Percentiles rank a stretch among this genome's conserved stretches.
Conservation (phyloP, 2,888 invertebrate genomes). For the Caenorhabditis uteleia region DNA sequence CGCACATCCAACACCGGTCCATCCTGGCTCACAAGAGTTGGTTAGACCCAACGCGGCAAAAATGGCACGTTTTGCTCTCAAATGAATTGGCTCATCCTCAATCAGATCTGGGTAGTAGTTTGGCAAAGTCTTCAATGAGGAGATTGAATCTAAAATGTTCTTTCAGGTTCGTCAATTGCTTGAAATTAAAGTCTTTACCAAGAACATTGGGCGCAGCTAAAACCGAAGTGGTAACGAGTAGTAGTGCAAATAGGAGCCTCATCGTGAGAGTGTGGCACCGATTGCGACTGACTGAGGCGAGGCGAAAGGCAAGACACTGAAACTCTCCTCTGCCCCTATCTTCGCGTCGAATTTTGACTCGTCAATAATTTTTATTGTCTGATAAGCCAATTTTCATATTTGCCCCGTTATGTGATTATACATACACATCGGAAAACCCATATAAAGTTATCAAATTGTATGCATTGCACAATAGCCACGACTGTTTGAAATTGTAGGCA, state of each 20-base stretch:
- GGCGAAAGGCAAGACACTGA: constrained; percentile 20
- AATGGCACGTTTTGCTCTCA: constrained; percentile 39
- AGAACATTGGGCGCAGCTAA: constrained; percentile 18
- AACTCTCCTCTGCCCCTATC: constrained; percentile 36
- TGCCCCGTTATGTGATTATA: constrained; percentile 10
- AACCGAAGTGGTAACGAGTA: constrained; percentile 18
- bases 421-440: too few relatives aligned
- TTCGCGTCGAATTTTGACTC: constrained; percentile 6
- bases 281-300: background rate
- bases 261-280: constrained; percentile 17
- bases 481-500: too few relatives aligned
- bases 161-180: background rate
- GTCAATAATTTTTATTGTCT: constrained; percentile 33
- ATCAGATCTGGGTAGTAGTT: constrained; percentile 29
- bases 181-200: constrained; percentile 8
- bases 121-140: constrained; percentile 20
- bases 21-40: constrained; percentile 39
- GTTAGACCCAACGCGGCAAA: constrained; percentile 37
- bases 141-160: constrained; percentile 1
- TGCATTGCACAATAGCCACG: too few relatives aligned
- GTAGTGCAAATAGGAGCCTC: constrained; percentile 27
- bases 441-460: too few relatives aligned
- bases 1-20: constrained; percentile 49
- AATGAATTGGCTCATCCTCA: constrained; percentile 12
- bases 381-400: constrained; percentile 43